Conservation (phyloP, 1,140 invertebrate species). For the Stenopsyche tienmushanensis region DNA sequence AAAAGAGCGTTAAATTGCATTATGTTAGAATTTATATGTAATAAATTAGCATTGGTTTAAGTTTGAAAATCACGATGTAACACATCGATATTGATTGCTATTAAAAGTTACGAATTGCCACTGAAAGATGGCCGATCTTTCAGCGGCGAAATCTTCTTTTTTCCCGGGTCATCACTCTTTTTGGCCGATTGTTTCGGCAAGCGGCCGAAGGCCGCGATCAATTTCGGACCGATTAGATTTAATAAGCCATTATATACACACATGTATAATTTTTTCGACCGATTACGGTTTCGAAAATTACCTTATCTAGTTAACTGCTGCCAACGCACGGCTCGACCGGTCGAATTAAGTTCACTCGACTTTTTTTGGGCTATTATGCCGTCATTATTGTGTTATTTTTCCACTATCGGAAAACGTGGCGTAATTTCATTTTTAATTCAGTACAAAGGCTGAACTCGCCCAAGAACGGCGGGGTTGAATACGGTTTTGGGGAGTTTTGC, state of each 20-base stretch:
- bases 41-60: too few relatives aligned
- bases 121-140: too few relatives aligned
- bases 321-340: conserved; percentile 18
- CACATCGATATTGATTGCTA: too few relatives aligned
- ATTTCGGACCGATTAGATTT: conserved; percentile 1
- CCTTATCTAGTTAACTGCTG: conserved; percentile 26
- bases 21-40: too few relatives aligned
- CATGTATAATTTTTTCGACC: conserved; percentile 11
- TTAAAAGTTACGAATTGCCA: too few relatives aligned
- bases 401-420: conserved; percentile 28
- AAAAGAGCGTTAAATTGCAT: too few relatives aligned
- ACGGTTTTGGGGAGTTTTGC: neutral
- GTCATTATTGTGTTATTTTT: conserved; percentile 32
- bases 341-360: conserved; percentile 29
- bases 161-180: too few relatives aligned
- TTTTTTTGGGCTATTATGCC: conserved; percentile 31
- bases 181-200: neutral
- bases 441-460: conserved; percentile 24
- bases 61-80: too few relatives aligned
- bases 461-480: conserved; percentile 15
- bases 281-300: conserved; percentile 23
- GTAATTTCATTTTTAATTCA: conserved; percentile 32
- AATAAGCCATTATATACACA: neutral
- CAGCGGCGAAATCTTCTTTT: too few relatives aligned
- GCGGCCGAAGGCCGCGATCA: neutral